Evolutionary conservation across 2,888 invertebrate genomes (phyloP), one percentile per base, ranked within the genome.

Genomic region (Campoplex nolae): DNA sequence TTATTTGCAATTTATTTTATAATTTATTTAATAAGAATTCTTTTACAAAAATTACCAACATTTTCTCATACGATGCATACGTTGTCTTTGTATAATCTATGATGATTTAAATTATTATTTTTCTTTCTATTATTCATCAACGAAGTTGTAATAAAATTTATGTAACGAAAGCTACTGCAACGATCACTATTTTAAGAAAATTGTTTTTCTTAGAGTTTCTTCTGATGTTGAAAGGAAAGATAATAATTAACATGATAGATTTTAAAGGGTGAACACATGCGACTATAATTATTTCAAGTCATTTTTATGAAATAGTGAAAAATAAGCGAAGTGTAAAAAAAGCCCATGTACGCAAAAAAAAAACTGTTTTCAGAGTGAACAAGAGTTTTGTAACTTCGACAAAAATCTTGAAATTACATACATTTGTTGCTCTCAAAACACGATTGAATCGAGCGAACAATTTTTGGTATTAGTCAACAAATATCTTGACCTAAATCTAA

Each of bases 401-500:
- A 32, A 51, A 51, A 16, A 51, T 28, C 32, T 32, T 18, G 18
- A 32, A 28, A 48, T 23, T 16, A n/a, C 56, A 74, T 28, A 58
- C 51, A 42, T 16, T 35, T 58, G 8, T 51, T 38, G 23, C 23
- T 58, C 28, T 56, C 9, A 32, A 8, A 45, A 65, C 35, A 3
- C 16, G 13, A 65, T 65, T 11, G 13, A 65, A 35, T 65, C 18
- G 13, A 48, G 48, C 28, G 16, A 71, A 7, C 23, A 9, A 11
- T 71, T 18, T 51, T 71, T 35, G 23, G 48, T 28, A 23, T 56
- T 11, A 11, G 32, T 51, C 7, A n/a, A 38, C 9, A 58, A 74
- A 28, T 42, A 11, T 42, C 56, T 74, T 13, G 56, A n/a, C 42
- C 56, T 16, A 70, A 79, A 80, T 28, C 18, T 45, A 16, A 84